phyloP scores from a whole-genome alignment of 2,797 vertebrate species.

The Girardinus metallicus region DNA sequence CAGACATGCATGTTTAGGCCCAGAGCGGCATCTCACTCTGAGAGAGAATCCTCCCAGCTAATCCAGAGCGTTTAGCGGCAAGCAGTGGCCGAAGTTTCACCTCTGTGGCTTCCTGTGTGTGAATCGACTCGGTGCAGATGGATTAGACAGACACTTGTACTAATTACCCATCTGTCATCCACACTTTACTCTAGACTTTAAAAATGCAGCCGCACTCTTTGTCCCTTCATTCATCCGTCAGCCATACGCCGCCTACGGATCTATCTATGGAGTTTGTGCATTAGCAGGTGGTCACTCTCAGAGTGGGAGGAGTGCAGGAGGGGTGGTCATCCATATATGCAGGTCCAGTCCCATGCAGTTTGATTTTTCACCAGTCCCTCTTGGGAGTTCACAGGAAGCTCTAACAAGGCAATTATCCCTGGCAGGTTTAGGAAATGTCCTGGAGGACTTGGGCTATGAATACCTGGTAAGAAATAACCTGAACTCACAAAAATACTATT shows the following conservation, averaged over 20 bases:
- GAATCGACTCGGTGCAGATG: slow-evolving; percentile 54
- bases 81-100: slow-evolving; percentile 42
- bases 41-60: slow-evolving; percentile 17
- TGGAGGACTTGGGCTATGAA: slow-evolving; percentile 10
- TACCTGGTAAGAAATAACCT: neutral
- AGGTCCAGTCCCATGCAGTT: slow-evolving; percentile 47
- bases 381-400: slow-evolving; percentile 39
- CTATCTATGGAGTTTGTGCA: slow-evolving; percentile 19
- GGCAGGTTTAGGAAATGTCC: slow-evolving; percentile 21
- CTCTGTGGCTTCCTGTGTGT: slow-evolving; percentile 31
- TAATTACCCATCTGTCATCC: slow-evolving; percentile 68
- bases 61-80: slow-evolving; percentile 17
- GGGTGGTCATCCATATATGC: slow-evolving; percentile 61
- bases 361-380: slow-evolving; percentile 45
- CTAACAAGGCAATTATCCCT: slow-evolving; percentile 57
- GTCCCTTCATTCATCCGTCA: slow-evolving; percentile 46
- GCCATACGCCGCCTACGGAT: neutral
- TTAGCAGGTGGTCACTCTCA: slow-evolving; percentile 36
- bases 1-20: slow-evolving; percentile 64
- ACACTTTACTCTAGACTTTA: slow-evolving; percentile 41
- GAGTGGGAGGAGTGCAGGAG: slow-evolving; percentile 27
- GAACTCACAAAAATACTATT: neutral
- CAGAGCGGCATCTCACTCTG: slow-evolving; percentile 44
- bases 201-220: slow-evolving; percentile 33
- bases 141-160: slow-evolving; percentile 49